Percentiles rank a stretch among this genome's conserved stretches.
phyloP scores from a whole-genome alignment of 2,797 vertebrate species.

The Lagodon rhomboides region DNA sequence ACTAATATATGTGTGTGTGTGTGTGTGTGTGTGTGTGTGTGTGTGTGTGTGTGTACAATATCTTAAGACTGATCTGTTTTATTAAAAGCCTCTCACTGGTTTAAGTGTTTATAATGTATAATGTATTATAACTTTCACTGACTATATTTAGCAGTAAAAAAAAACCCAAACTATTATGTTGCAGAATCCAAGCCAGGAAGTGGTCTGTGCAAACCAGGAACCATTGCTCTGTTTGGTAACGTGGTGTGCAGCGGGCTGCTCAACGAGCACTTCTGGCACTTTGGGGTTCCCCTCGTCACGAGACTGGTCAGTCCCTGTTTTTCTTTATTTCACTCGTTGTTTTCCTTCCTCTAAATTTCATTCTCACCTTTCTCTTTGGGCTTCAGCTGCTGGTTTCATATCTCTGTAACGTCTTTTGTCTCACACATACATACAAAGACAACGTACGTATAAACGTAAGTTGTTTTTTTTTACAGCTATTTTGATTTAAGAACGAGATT shows the following conservation, averaged over 20 bases:
- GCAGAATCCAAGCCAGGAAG: conserved; percentile 85
- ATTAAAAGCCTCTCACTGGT: not conserved
- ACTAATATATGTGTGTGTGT: no score
- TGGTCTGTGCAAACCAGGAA: conserved; percentile 84
- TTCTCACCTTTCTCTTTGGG: not conserved
- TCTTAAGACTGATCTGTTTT: not conserved
- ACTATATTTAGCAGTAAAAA: not conserved
- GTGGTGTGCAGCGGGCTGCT: conserved; percentile 84
- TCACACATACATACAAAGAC: not conserved
- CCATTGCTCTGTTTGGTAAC: conserved; percentile 85
- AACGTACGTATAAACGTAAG: not conserved
- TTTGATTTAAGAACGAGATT: no score
- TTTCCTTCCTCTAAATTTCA: not conserved
- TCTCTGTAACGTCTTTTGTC: not conserved
- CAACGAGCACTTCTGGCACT: conserved; percentile 85
- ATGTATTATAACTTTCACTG: not conserved
- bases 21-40: not conserved
- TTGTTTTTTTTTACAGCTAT: no score
- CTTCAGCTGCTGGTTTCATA: conserved; percentile 2
- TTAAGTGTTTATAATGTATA: not conserved
- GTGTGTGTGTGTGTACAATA: not conserved
- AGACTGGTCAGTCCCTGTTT: conserved; percentile 79
- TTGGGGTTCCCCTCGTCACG: conserved; percentile 83
- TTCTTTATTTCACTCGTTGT: not conserved
- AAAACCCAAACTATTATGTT: conserved; percentile 25